Base-by-base conservation (phyloP, 2,113 vertebrate genomes). In the Amblyopsis rosae region DNA sequence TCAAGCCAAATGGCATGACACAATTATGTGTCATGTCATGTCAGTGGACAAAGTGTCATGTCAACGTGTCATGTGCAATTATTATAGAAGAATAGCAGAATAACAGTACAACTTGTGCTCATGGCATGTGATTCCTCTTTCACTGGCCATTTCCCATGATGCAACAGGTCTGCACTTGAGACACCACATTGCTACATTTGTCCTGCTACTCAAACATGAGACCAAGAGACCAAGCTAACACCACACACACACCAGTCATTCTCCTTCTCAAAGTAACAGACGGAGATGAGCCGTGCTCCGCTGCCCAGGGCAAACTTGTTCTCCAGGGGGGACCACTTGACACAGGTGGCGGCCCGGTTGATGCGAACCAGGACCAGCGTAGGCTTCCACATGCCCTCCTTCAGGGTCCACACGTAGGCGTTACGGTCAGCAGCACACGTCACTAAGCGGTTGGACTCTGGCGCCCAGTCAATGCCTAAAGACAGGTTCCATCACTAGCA, bases 231-330 rank as follows among this genome's bases (percentile, higher is more conserved):
- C 35, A 41, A 8, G 35, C 35, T 41, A 41, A 41, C 35, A 5
- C 35, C 7, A 41, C 35, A 41, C 35, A 41, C 88, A 91, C 62
- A 94, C 93, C 93, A 94, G 79, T 94, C 89, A 3, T 94, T 94
- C 77, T 94, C 93, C 69, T 94, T 89, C 73, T 94, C 93, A 65
- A 94, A 94, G 80, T 94, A 94, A 84, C 93, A 94, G 68, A 94
- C 90, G 0, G 93, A 93, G 86, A 94, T 92, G 49, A 93, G 81
- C 12, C 89, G 88, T 9, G 93, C 93, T 9, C 92, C 93, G 0
- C 93, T 94, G 57, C 93, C 93, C 62, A 94, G 82, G 2, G 93
- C 93, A 3, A 94, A 93, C 88, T 94, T 94, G 86, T 94, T 94
- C 80, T 94, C 93, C 75, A 83, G 81, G 0, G 93, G 93, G 0